Conservation (phyloP, 2,888 invertebrate genomes). For the Dysmachus trigonus region DNA sequence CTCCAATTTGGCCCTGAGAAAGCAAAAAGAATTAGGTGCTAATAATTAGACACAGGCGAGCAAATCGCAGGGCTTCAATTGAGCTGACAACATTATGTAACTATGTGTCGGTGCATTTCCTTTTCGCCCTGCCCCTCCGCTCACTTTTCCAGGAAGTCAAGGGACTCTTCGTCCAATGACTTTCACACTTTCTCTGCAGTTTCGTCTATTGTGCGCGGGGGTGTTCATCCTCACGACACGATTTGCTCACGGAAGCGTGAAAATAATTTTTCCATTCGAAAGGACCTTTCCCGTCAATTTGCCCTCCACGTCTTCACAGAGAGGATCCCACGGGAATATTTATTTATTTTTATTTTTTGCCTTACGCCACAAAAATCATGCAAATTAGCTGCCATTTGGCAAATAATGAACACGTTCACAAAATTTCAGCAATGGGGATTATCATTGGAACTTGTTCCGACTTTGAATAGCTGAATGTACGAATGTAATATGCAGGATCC, state of each 20-base stretch:
- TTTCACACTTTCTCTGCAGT: not conserved
- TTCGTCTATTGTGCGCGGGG: not conserved
- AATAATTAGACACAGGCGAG: not conserved
- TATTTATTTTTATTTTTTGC: not conserved
- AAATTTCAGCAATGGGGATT: not conserved
- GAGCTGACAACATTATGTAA: not conserved
- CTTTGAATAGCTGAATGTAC: too few relatives aligned
- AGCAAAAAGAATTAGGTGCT: not conserved
- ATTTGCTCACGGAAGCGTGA: not conserved
- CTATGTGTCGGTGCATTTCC: not conserved
- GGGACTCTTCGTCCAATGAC: not conserved
- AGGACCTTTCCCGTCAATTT: not conserved
- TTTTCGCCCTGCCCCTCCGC: too few relatives aligned
- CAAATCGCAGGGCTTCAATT: not conserved
- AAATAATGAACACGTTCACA: constrained; percentile 24
- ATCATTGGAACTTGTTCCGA: too few relatives aligned
- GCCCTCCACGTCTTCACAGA: not conserved
- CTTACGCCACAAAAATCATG: not conserved
- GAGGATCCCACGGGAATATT: not conserved
- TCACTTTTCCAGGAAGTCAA: not conserved
- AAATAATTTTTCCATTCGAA: not conserved
- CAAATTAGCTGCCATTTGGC: not conserved
- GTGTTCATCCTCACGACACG: not conserved
- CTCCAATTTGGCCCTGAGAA: not conserved
- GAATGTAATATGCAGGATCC: too few relatives aligned